Conservation (phyloP, 2,113 vertebrate genomes). For the Podilymbus podiceps region DNA sequence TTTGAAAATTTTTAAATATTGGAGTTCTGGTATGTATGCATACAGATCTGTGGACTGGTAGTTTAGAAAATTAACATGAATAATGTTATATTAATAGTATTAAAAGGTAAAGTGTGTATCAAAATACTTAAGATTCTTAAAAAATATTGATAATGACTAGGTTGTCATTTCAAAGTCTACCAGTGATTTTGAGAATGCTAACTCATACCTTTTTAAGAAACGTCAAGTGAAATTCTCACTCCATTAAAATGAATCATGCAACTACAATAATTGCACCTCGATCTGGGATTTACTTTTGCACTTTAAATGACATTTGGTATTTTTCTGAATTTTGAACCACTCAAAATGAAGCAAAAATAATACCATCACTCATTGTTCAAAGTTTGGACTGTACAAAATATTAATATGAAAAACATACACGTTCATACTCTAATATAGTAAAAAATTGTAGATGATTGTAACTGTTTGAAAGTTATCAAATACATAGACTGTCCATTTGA, state of each 20-base stretch:
- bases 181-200: not conserved
- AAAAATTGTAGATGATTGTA: not conserved
- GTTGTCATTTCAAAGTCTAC: not conserved
- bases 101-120: not conserved
- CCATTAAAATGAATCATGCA: not conserved
- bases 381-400: not conserved
- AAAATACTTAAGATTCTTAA: not conserved
- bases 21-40: not conserved
- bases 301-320: not conserved
- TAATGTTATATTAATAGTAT: not conserved
- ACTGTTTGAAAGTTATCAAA: not conserved
- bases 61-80: not conserved
- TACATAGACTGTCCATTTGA: not conserved
- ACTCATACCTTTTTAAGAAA: not conserved
- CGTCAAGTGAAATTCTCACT: not conserved
- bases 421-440: not conserved
- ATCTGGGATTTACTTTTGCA: not conserved
- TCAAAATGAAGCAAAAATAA: not conserved
- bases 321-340: not conserved
- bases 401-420: not conserved
- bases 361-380: not conserved
- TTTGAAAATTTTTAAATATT: not conserved
- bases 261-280: not conserved
- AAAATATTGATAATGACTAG: not conserved
- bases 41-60: not conserved